phyloP scores from a whole-genome alignment of 2,888 invertebrate genomes.

The Oasisia sp. region DNA sequence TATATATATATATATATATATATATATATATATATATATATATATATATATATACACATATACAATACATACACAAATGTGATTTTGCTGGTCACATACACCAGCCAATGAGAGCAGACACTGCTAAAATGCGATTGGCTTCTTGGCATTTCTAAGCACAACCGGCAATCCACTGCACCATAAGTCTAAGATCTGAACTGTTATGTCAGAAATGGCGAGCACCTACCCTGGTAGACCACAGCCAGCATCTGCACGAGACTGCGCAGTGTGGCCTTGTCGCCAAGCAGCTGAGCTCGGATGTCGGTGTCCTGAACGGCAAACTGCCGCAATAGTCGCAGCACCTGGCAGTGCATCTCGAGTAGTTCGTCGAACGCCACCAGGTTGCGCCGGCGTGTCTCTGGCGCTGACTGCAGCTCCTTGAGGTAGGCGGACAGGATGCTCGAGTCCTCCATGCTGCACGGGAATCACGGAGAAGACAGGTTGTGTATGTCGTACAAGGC shows the following conservation, averaged over 20 bases:
- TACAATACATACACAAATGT: too few species aligned
- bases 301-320: slow-evolving; percentile 51
- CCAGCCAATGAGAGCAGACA: too few species aligned
- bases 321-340: slow-evolving; percentile 49
- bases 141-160: too few species aligned
- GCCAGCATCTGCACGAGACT: slow-evolving; percentile 52
- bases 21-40: too few species aligned
- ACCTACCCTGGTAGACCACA: slow-evolving; percentile 23
- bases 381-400: slow-evolving; percentile 42
- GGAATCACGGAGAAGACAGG: background rate
- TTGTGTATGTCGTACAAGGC: too few species aligned
- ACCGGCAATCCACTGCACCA: too few species aligned
- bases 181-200: background rate
- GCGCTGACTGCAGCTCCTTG: slow-evolving; percentile 45
- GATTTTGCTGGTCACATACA: too few species aligned
- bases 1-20: too few species aligned
- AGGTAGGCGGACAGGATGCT: slow-evolving; percentile 51
- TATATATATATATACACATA: too few species aligned
- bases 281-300: slow-evolving; percentile 49
- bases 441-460: slow-evolving; percentile 53
- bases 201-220: background rate
- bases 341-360: slow-evolving; percentile 52
- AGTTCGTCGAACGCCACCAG: slow-evolving; percentile 55
- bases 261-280: slow-evolving; percentile 48
- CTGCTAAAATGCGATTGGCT: too few species aligned